Conservation (phyloP, 1,140 invertebrate species). For the Acyrthosiphon pisum region DNA sequence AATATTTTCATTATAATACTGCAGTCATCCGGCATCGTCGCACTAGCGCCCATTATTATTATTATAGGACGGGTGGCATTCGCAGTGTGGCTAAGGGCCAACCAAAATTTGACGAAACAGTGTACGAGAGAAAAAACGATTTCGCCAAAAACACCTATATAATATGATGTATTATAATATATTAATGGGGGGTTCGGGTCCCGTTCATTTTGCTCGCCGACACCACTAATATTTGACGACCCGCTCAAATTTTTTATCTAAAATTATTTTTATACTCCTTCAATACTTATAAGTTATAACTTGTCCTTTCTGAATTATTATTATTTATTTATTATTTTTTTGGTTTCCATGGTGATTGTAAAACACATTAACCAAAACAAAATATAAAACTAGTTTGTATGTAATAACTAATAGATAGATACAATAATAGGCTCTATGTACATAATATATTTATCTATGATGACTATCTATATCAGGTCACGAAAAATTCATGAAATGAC, state of each 20-base stretch:
- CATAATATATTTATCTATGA: not conserved
- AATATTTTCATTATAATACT: slow-evolving; percentile 26
- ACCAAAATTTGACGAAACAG: not conserved
- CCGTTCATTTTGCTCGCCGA: not conserved
- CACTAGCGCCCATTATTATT: not conserved
- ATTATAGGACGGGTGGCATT: not conserved
- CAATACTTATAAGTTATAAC: not conserved
- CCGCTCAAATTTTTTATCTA: not conserved
- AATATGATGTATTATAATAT: not conserved
- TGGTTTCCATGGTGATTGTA: not conserved
- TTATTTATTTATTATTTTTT: not conserved
- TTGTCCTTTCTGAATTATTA: not conserved
- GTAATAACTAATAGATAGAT: not conserved
- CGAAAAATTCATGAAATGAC: not conserved
- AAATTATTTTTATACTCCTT: not conserved
- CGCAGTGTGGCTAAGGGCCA: not conserved
- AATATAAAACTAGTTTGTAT: not conserved
- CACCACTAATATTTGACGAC: not conserved
- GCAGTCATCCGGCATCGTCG: not conserved
- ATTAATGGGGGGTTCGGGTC: not conserved
- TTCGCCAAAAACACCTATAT: not conserved
- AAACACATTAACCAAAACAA: not conserved
- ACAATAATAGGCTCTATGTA: not conserved
- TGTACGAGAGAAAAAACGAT: not conserved
- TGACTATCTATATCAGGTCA: not conserved